Evolutionary conservation across 2,113 vertebrate species (phyloP).

Genomic region (Bos indicus): DNA sequence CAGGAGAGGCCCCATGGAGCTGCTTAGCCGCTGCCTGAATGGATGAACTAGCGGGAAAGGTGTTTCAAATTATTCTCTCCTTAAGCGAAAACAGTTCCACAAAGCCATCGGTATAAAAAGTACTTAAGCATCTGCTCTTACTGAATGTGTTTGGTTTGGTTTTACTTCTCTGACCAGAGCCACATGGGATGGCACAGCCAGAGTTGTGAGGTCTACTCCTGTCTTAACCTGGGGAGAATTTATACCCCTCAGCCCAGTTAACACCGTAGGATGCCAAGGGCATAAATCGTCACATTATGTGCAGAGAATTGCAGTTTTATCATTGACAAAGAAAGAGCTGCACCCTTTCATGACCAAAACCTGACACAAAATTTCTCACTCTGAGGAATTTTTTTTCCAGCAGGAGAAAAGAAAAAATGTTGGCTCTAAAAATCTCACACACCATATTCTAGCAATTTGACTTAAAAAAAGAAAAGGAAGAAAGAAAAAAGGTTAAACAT

Average conservation of each 20-base stretch:
- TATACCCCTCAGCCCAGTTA: background rate
- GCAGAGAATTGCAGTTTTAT: background rate
- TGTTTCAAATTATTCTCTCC: constrained; percentile 58
- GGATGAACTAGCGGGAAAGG: constrained; percentile 35
- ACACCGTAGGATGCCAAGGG: background rate
- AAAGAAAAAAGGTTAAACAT: background rate
- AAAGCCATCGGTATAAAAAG: constrained; percentile 44
- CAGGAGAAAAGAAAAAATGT: background rate
- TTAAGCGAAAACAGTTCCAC: constrained; percentile 39
- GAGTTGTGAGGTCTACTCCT: background rate
- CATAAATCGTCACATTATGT: background rate
- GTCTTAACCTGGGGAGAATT: constrained; percentile 19
- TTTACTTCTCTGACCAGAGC: constrained; percentile 28
- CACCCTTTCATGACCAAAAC: constrained; percentile 20
- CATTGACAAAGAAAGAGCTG: constrained; percentile 21
- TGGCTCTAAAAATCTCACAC: constrained; percentile 34
- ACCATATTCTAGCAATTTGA: constrained; percentile 16
- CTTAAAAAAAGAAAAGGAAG: background rate
- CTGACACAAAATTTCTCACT: constrained; percentile 31
- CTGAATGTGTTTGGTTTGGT: background rate
- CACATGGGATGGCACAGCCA: background rate
- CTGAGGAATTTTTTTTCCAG: background rate
- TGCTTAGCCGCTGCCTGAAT: background rate
- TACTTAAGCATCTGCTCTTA: constrained; percentile 39
- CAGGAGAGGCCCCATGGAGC: background rate